Conservation (phyloP, 2,888 invertebrate species). For the Acrobasis suavella region DNA sequence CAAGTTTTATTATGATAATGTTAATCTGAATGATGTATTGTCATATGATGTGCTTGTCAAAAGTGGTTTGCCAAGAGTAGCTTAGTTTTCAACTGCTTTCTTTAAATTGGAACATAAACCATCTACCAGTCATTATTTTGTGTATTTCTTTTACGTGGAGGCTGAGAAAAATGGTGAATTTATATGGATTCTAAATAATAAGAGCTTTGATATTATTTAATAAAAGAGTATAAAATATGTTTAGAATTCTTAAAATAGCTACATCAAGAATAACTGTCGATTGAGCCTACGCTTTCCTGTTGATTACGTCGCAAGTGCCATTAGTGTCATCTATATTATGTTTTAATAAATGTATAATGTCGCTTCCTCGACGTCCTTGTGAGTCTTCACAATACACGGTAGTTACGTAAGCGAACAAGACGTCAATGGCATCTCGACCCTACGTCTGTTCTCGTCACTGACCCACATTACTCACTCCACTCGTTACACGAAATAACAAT, state of each 20-base stretch:
- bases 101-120: too few relatives aligned
- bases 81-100: too few relatives aligned
- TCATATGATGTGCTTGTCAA: too few relatives aligned
- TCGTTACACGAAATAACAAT: constrained; percentile 67
- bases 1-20: too few relatives aligned
- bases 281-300: constrained; percentile 14
- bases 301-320: constrained; percentile 7
- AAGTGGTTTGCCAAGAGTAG: too few relatives aligned
- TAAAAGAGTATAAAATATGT: too few relatives aligned
- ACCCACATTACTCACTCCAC: constrained; percentile 75
- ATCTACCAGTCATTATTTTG: too few relatives aligned
- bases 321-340: constrained; percentile 28
- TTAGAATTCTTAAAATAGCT: not conserved
- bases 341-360: constrained; percentile 25
- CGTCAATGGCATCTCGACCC: constrained; percentile 79
- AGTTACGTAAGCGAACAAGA: constrained; percentile 67
- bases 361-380: constrained; percentile 57
- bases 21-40: too few relatives aligned
- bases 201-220: too few relatives aligned
- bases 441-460: constrained; percentile 76
- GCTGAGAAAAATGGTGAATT: too few relatives aligned
- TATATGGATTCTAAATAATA: too few relatives aligned
- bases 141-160: too few relatives aligned
- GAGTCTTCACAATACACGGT: constrained; percentile 64
- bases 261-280: constrained; percentile 25